Evolutionary conservation across 2,797 vertebrate species (phyloP).

Genomic region (Dermochelys coriacea): DNA sequence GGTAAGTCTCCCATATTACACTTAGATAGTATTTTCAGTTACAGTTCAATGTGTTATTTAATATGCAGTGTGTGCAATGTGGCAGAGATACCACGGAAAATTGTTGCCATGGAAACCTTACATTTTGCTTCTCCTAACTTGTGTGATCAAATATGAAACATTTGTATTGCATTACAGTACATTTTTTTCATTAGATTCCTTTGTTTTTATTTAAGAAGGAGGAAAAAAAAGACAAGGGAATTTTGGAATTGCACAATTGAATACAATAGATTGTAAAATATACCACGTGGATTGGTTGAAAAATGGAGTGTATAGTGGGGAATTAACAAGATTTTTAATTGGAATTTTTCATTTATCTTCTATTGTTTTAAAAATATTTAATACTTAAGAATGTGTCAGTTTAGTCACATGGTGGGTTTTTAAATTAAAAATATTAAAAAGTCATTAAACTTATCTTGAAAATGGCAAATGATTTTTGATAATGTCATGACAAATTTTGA

Average conservation of each 20-base stretch:
- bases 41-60: background rate
- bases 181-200: background rate
- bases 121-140: slow-evolving; percentile 29
- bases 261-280: background rate
- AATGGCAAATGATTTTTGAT: background rate
- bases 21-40: slow-evolving; percentile 21
- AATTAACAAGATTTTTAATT: background rate
- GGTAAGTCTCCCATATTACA: background rate
- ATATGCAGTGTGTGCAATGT: background rate
- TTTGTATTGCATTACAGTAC: slow-evolving; percentile 19
- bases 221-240: background rate
- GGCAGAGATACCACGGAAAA: slow-evolving; percentile 2
- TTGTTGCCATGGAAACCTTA: slow-evolving; percentile 66
- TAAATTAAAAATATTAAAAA: background rate
- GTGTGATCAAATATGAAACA: slow-evolving; percentile 27
- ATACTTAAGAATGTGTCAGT: background rate
- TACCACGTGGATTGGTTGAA: background rate
- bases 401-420: background rate
- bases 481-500: background rate
- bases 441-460: background rate
- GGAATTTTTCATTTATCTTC: background rate
- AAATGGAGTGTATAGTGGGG: background rate
- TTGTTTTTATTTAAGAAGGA: background rate
- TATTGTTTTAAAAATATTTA: background rate
- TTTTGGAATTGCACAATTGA: background rate